Percentiles rank a stretch among this genome's conserved stretches.
Conservation (phyloP, 2,888 invertebrate species). For the Nemoura dubitans region DNA sequence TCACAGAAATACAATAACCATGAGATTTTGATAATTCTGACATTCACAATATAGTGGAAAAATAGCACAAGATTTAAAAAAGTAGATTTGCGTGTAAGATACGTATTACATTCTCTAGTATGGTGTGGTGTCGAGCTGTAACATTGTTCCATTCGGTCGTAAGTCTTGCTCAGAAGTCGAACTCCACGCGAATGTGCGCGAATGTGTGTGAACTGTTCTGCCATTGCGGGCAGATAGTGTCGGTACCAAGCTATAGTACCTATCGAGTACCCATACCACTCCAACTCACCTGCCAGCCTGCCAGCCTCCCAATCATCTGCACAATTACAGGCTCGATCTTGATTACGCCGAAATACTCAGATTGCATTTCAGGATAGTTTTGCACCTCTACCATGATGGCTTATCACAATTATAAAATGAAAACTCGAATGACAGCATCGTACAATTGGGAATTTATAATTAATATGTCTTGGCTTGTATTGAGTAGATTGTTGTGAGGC, state of each 20-base stretch:
- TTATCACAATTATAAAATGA: neutral
- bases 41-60: neutral
- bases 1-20: neutral
- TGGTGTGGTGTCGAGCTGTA: neutral
- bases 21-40: neutral
- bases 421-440: neutral
- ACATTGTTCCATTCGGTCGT: too few species aligned
- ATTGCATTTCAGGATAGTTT: neutral
- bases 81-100: neutral
- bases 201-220: neutral
- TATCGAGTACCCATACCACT: too few species aligned
- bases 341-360: neutral
- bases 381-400: neutral
- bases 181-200: neutral
- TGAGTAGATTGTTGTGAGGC: too few species aligned
- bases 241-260: neutral
- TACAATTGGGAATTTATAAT: too few species aligned
- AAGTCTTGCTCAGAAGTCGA: too few species aligned
- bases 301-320: too few species aligned
- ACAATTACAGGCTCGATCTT: neutral
- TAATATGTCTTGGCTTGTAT: too few species aligned
- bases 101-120: neutral
- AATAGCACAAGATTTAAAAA: neutral
- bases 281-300: too few species aligned
- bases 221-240: neutral